Evolutionary conservation across 2,888 invertebrate genomes (phyloP).

Genomic region (Tineola bisselliella): DNA sequence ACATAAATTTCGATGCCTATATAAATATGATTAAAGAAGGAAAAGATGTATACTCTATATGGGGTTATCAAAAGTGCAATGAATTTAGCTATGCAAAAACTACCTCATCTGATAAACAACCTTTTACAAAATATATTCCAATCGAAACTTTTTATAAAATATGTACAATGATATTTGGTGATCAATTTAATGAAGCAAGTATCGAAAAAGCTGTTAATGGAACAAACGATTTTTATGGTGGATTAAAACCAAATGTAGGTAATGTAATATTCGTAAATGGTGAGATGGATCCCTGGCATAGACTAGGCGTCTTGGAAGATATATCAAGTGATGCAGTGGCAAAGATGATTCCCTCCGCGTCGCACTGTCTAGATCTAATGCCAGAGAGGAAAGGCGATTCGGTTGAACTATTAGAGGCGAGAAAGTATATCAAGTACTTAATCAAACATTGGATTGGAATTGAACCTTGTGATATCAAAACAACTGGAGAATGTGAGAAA

Average conservation of each 20-base stretch:
- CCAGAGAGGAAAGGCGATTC: slow-evolving; percentile 32
- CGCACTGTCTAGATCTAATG: slow-evolving; percentile 46
- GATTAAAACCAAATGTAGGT: slow-evolving; percentile 50
- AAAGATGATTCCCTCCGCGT: slow-evolving; percentile 35
- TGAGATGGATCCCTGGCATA: slow-evolving; percentile 69
- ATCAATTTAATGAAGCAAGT: slow-evolving; percentile 35
- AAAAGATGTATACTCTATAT: slow-evolving; percentile 38
- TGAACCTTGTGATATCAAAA: slow-evolving; percentile 4
- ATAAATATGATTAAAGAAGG: slow-evolving; percentile 27
- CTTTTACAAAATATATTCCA: slow-evolving; percentile 64
- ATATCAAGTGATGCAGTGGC: slow-evolving; percentile 45
- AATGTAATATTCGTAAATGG: slow-evolving; percentile 70
- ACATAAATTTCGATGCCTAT: slow-evolving; percentile 38
- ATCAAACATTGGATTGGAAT: slow-evolving; percentile 46
- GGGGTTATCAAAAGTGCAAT: slow-evolving; percentile 80
- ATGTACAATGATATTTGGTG: slow-evolving; percentile 50
- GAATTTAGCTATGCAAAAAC: slow-evolving; percentile 81
- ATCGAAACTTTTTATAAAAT: slow-evolving; percentile 45
- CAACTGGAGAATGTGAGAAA: background rate
- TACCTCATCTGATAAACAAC: slow-evolving; percentile 62
- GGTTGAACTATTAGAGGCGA: slow-evolving; percentile 43
- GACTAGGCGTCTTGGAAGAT: slow-evolving; percentile 56
- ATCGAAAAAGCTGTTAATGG: slow-evolving; percentile 40
- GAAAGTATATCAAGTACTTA: slow-evolving; percentile 38
- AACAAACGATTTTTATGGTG: slow-evolving; percentile 62